A percentile compares a stretch with the other conserved stretches of the same genome.
These are phyloP conservation scores for Campylomormyrus numenius DNA, from an alignment of 2,113 vertebrate species.

Conservation along the genomic window DNA sequence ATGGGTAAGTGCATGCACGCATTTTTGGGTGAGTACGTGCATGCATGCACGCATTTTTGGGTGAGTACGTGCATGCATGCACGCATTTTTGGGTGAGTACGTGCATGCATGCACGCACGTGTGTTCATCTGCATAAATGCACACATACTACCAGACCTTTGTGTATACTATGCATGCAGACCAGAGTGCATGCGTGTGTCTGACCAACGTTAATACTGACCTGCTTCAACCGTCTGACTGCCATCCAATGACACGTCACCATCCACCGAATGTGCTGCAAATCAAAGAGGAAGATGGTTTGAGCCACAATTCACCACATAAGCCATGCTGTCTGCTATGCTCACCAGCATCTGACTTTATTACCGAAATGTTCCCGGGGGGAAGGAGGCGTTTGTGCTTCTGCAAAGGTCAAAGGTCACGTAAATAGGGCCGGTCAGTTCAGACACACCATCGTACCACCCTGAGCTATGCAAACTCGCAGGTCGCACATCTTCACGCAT, in stretches of 20 bases:
- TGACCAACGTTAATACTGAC: not conserved
- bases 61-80: not conserved
- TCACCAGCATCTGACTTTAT: not conserved
- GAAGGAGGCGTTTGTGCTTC: not conserved
- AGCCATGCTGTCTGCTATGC: not conserved
- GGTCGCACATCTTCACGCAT: not conserved
- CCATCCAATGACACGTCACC: not conserved
- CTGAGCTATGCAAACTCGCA: not conserved
- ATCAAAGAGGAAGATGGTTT: conserved; percentile 3
- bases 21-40: not conserved
- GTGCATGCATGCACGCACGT: not conserved
- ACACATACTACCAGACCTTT: not conserved
- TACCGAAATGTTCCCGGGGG: not conserved
- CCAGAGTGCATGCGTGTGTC: not conserved
- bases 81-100: not conserved
- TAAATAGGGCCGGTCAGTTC: not conserved
- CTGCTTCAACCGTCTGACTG: conserved; percentile 22
- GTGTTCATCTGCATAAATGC: not conserved
- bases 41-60: not conserved
- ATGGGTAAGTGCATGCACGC: not conserved
- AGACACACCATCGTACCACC: not conserved
- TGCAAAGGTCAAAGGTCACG: not conserved
- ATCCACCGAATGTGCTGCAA: conserved; percentile 10
- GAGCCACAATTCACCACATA: not conserved
- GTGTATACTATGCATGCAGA: not conserved